Percentiles rank a stretch among this genome's conserved stretches.
Conservation (phyloP, 92 coral and sea anemone species). For the Bergia sp. region DNA sequence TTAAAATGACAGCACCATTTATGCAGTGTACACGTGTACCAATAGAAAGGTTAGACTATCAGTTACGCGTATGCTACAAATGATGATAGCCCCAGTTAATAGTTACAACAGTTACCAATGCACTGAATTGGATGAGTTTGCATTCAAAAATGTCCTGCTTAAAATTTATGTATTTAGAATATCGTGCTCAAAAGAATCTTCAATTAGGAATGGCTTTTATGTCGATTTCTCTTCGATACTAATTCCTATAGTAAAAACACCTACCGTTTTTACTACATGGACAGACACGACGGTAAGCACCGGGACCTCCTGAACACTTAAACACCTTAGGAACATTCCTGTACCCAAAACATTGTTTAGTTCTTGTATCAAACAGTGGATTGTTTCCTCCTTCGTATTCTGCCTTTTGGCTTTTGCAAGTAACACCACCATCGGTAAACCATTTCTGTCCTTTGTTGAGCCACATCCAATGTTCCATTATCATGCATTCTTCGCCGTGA, state of each 20-base stretch:
- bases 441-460: conserved; percentile 7
- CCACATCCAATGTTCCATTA: conserved; percentile 44
- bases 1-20: too few species aligned
- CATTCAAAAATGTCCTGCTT: too few species aligned
- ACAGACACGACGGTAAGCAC: not conserved
- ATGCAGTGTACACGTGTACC: too few species aligned
- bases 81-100: too few species aligned
- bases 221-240: too few species aligned
- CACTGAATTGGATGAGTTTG: too few species aligned
- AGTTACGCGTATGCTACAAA: too few species aligned
- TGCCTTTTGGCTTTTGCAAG: not conserved
- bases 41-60: too few species aligned
- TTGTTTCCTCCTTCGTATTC: not conserved
- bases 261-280: conserved; percentile 20
- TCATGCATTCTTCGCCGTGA: conserved; percentile 27
- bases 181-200: too few species aligned
- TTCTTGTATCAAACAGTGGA: not conserved
- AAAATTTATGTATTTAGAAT: too few species aligned
- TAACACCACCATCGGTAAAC: conserved; percentile 26
- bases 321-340: not conserved
- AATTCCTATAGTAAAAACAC: not conserved
- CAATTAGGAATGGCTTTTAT: too few species aligned
- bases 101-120: too few species aligned
- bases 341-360: not conserved
- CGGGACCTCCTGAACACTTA: not conserved